Percentiles rank a stretch among this genome's conserved stretches.
phyloP scores from a whole-genome alignment of 2,113 vertebrate genomes.

The Scopus umbretta region DNA sequence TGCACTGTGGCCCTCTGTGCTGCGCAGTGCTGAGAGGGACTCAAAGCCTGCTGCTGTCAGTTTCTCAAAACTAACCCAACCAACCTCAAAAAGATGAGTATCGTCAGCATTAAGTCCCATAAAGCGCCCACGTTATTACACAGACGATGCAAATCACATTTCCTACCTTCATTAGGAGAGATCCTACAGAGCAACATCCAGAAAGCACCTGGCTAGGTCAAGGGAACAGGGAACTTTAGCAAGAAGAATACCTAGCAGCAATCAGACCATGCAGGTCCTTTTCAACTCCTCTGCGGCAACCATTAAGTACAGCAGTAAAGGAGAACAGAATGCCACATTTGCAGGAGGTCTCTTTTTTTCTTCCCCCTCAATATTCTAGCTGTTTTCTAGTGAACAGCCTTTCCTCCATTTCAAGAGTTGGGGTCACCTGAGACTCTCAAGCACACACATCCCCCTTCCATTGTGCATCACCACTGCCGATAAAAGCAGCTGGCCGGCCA shows the following conservation, averaged over 20 bases:
- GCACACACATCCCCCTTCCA: not conserved
- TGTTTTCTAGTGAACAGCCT: not conserved
- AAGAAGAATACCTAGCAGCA: not conserved
- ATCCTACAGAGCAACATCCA: not conserved
- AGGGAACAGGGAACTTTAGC: not conserved
- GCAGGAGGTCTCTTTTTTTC: no score
- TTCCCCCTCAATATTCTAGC: not conserved
- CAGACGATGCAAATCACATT: not conserved
- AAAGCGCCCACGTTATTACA: not conserved
- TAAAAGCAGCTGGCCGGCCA: not conserved
- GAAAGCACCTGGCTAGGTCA: not conserved
- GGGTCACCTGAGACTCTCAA: not conserved
- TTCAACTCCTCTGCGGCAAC: not conserved
- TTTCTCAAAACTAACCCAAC: not conserved
- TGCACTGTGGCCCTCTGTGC: no score
- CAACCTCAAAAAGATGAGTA: not conserved
- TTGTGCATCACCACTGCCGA: not conserved
- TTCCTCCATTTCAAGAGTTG: not conserved
- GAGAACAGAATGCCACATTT: not conserved
- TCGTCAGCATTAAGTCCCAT: not conserved
- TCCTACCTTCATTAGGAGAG: not conserved
- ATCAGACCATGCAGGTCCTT: not conserved
- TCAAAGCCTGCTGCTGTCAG: not conserved
- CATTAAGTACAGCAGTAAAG: not conserved
- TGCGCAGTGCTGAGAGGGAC: not conserved